Base-by-base conservation (phyloP, 2,888 invertebrate genomes). In the Smittia sp. region DNA sequence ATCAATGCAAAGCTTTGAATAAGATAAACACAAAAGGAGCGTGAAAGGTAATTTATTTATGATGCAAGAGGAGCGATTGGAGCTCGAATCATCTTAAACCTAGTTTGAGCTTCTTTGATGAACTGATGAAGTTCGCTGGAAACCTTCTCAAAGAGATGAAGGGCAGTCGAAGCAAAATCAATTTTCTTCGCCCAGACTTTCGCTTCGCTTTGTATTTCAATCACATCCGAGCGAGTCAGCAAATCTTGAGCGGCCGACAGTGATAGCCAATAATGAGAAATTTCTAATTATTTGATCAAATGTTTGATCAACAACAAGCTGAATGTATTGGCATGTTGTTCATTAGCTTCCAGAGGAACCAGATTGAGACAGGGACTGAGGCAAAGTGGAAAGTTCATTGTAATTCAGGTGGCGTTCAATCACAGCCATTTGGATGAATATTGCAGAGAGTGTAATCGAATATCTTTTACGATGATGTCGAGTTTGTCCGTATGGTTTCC, bases 381-480 rank as follows among this genome's bases (percentile, higher is more conserved):
- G n/a, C n/a, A n/a, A n/a, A n/a, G n/a, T 52, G 13, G 9, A 18
- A 52, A 52, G n/a, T 58, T 69, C 69, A 69, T 69, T 69, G 22
- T 52, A 24, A 69, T 69, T 52, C 69, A 69, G 69, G 69, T 69
- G 54, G 18, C 32, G 54, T 69, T 52, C 69, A 52, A 69, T 69
- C 69, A 69, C 24, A 69, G 52, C 32, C 54, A 69, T 54, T 69
- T 69, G 52, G 54, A 69, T 69, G n/a, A 69, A 69, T 69, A 69
- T 69, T 69, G 52, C 3, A 9, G 32, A 32, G 32, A 32, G 9
- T 32, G 68, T 68, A 68, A 68, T 46, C 52, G 68, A 68, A 68
- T 69, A 25, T 69, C 4, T 27, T 58, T 58, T 11, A 3, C 3
- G 18, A 9, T 58, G 1, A 11, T 7, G 58, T 32, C 4, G 9